phyloP scores from a whole-genome alignment of 2,113 vertebrate genomes.

The Corythoichthys haematopterus region DNA sequence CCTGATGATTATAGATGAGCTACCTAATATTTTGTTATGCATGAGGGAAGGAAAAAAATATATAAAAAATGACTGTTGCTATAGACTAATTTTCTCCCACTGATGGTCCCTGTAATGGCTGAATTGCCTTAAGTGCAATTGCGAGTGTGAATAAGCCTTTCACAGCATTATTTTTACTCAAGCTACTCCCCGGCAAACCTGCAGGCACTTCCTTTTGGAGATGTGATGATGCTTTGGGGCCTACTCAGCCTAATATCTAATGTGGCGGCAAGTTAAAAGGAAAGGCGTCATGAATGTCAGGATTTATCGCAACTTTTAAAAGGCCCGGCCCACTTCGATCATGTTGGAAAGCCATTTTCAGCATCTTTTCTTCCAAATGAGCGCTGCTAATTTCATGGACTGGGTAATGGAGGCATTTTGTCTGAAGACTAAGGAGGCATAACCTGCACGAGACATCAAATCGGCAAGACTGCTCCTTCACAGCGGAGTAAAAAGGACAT shows the following conservation, averaged over 20 bases:
- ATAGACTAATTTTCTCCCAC: slow-evolving; percentile 37
- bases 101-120: slow-evolving; percentile 41
- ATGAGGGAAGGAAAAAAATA: slow-evolving; percentile 5
- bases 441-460: slow-evolving; percentile 26
- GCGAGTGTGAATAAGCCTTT: slow-evolving; percentile 59
- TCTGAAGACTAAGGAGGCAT: slow-evolving; percentile 19
- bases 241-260: slow-evolving; percentile 54
- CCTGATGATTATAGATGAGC: slow-evolving; percentile 45
- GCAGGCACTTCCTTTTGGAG: slow-evolving; percentile 52
- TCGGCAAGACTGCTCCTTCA: slow-evolving; percentile 23
- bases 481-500: not conserved
- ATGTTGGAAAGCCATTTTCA: slow-evolving; percentile 37
- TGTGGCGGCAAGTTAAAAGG: slow-evolving; percentile 49
- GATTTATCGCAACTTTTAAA: slow-evolving; percentile 51
- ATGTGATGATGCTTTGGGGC: slow-evolving; percentile 47
- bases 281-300: slow-evolving; percentile 48
- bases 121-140: slow-evolving; percentile 63
- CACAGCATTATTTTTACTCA: slow-evolving; percentile 63
- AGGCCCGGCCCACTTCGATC: slow-evolving; percentile 31
- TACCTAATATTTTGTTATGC: slow-evolving; percentile 44
- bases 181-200: slow-evolving; percentile 57
- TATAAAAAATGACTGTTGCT: slow-evolving; percentile 38
- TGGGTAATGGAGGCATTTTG: slow-evolving; percentile 31
- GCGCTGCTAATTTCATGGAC: slow-evolving; percentile 46
- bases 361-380: slow-evolving; percentile 31